phyloP scores from a whole-genome alignment of 35 echinoderm and acorn worm genomes.

The Holothuria glaberrima region DNA sequence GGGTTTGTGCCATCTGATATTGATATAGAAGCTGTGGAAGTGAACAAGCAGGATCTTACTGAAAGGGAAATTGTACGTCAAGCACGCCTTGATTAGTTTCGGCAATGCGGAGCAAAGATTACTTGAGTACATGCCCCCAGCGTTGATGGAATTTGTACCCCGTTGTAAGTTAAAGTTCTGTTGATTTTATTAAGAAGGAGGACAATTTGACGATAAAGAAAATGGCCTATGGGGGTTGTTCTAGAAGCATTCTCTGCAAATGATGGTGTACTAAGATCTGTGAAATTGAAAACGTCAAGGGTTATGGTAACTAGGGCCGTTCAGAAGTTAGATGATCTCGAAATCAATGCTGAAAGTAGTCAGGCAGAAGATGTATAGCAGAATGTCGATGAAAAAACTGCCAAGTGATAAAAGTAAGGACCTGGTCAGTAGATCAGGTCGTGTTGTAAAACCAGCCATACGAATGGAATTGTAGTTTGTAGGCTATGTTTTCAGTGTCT shows the following conservation, averaged over 20 bases:
- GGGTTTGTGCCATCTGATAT: too few relatives aligned
- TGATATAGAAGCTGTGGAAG: too few relatives aligned
- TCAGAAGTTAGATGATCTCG: constrained; percentile 26
- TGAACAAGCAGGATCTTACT: too few relatives aligned
- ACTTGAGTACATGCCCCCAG: constrained; percentile 4
- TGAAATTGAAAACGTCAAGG: too few relatives aligned
- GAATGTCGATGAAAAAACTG: not conserved
- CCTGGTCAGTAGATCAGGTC: too few relatives aligned
- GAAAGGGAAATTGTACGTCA: too few relatives aligned
- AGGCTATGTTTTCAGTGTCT: not conserved
- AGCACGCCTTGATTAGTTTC: too few relatives aligned
- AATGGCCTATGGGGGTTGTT: constrained; percentile 21
- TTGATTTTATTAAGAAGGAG: constrained; percentile 13
- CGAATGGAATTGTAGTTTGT: not conserved
- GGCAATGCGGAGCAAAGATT: too few relatives aligned
- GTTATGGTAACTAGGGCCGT: constrained; percentile 7
- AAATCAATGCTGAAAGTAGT: not conserved
- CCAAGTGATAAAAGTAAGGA: too few relatives aligned
- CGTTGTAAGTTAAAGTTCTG: too few relatives aligned
- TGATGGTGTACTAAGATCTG: constrained; percentile 10
- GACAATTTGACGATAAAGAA: constrained; percentile 32
- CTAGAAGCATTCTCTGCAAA: constrained; percentile 15
- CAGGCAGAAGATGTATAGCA: not conserved
- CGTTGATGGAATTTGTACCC: constrained; percentile 7
- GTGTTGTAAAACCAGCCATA: too few relatives aligned